Base-by-base conservation (phyloP, 2,113 vertebrate species). In the Aphyosemion australe region DNA sequence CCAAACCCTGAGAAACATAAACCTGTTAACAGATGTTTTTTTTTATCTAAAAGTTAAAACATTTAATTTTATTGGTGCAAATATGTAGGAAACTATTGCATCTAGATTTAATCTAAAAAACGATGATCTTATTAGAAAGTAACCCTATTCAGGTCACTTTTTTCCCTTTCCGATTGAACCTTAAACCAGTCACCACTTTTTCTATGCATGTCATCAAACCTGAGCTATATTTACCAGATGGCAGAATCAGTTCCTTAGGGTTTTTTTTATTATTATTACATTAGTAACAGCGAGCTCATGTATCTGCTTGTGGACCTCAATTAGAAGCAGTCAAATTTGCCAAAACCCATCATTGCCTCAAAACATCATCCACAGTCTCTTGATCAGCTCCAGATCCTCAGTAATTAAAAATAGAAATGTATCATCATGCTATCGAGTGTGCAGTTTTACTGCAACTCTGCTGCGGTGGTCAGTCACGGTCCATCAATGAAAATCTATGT, bases 401-500 rank as follows among this genome's bases (percentile, higher is more conserved):
- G 3, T 12, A 12, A 13, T 42, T 42, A 42, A 4, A 42, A 42
- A 12, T 12, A 42, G 11, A 42, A 42, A 12, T 42, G 11, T 39
- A 39, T 39, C 37, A 39, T 39, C 37, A 39, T 10, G 11, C 8
- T 39, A 39, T 4, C 37, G 11, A 8, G 4, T 16, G 31, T 45
- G 49, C 15, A 4, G 1, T 67, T 16, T 6, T n/a, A 32, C 46
- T 12, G 58, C 26, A 26, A 26, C 26, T 20, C 16, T 54, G 65
- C 26, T 26, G 26, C 26, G 5, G 26, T 5, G 26, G 26, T 26
- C 26, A 26, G 26, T 26, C 47, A 16, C 52, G 19, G 61, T 74
- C 65, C 1, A 46, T 78, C 72, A 66, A 80, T 83, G 80, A 61
- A 82, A 81, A 75, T 41, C 47, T 70, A 55, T 55, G 69, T 1